phyloP scores from a whole-genome alignment of 1,140 invertebrate species.

The Nasonia giraulti region DNA sequence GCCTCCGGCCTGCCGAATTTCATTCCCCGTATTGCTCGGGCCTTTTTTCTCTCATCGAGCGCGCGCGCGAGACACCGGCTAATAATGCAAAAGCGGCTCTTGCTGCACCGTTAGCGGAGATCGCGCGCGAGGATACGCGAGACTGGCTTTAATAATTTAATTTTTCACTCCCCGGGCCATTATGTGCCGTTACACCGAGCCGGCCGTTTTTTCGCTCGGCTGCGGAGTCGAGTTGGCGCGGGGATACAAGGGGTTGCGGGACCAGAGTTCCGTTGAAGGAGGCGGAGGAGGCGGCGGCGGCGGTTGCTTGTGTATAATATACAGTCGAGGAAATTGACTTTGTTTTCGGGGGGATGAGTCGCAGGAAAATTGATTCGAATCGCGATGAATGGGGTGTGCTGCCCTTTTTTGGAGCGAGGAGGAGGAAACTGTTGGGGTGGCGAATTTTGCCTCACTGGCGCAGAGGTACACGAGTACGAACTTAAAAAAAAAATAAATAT shows the following conservation, averaged over 20 bases:
- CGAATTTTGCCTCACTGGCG: no score
- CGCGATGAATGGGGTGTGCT: no score
- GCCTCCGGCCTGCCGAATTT: slow-evolving; percentile 1
- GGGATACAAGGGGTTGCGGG: slow-evolving; percentile 3
- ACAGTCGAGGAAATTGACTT: neutral
- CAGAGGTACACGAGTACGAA: no score
- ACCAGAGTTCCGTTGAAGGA: neutral
- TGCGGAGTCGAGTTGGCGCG: neutral
- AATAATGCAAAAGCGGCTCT: neutral
- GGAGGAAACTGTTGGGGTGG: no score
- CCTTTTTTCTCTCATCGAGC: neutral
- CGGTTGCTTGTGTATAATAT: neutral
- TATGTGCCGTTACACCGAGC: neutral
- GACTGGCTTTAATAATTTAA: slow-evolving; percentile 20
- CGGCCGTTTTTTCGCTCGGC: neutral
- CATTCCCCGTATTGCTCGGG: neutral
- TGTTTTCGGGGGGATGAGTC: neutral
- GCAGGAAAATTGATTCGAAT: neutral
- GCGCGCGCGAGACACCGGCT: neutral
- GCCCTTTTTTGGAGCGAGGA: neutral
- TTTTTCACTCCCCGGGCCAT: neutral
- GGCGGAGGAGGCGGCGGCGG: neutral
- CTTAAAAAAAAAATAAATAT: no score
- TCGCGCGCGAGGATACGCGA: neutral
- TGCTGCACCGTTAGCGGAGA: slow-evolving; percentile 20